These are phyloP conservation scores for Gobionotothen gibberifrons DNA, from an alignment of 2,797 vertebrate species.

Conservation along the genomic window DNA sequence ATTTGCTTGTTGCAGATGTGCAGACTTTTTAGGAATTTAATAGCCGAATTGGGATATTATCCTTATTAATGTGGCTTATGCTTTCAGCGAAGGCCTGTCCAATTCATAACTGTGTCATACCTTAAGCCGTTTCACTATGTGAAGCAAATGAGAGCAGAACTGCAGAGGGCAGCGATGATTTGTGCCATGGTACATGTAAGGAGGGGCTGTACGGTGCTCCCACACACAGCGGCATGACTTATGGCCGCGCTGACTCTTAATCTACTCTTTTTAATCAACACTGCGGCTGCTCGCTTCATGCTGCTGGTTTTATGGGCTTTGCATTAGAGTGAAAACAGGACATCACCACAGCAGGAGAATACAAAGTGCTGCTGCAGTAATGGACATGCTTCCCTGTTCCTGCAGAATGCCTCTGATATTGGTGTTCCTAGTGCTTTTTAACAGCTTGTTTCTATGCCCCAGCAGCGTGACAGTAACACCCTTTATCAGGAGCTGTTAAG, in stretches of 20 bases:
- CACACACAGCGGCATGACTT: slow-evolving; percentile 47
- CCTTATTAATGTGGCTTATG: slow-evolving; percentile 7
- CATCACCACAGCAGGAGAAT: slow-evolving; percentile 36
- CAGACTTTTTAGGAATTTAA: not conserved
- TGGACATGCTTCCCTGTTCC: slow-evolving; percentile 43
- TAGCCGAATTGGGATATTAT: slow-evolving; percentile 1
- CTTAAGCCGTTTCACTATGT: slow-evolving; percentile 58
- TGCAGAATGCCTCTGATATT: slow-evolving; percentile 44
- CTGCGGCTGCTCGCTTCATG: slow-evolving; percentile 49
- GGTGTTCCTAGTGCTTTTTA: slow-evolving; percentile 64
- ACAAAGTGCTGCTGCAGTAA: slow-evolving; percentile 45
- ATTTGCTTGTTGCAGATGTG: not conserved
- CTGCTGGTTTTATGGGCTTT: slow-evolving; percentile 53
- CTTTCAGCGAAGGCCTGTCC: slow-evolving; percentile 24
- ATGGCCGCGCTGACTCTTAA: slow-evolving; percentile 51
- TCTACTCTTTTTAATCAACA: slow-evolving; percentile 72
- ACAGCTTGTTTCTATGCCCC: slow-evolving; percentile 66
- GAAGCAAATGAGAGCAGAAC: slow-evolving; percentile 70
- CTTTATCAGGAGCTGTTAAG: slow-evolving; percentile 71
- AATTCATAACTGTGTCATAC: slow-evolving; percentile 32
- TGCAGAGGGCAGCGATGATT: slow-evolving; percentile 83
- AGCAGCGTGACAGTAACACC: slow-evolving; percentile 56
- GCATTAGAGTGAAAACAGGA: slow-evolving; percentile 51
- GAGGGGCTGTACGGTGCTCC: slow-evolving; percentile 36
- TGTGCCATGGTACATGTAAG: slow-evolving; percentile 54